Evolutionary conservation across 2,797 vertebrate species (phyloP).

Genomic region (Anabas testudineus): DNA sequence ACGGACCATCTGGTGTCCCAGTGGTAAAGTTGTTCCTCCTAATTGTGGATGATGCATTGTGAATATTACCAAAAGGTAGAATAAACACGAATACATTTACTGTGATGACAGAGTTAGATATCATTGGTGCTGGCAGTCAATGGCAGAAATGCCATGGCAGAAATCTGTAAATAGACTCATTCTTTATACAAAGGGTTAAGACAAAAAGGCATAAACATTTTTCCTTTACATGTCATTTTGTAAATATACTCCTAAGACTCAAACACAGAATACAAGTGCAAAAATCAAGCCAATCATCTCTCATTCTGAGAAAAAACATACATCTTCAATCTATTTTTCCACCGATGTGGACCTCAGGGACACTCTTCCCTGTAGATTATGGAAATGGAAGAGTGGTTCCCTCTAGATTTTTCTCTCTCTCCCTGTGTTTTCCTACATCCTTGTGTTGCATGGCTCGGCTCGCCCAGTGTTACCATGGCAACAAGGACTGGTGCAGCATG

Average conservation of each 20-base stretch:
- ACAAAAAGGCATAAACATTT: background rate
- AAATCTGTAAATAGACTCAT: background rate
- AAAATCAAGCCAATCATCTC: constrained; percentile 10
- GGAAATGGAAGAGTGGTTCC: constrained; percentile 71
- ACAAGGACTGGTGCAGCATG: constrained; percentile 69
- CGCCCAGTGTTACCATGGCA: constrained; percentile 82
- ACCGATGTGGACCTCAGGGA: constrained; percentile 38
- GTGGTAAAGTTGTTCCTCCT: background rate
- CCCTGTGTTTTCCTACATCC: constrained; percentile 54
- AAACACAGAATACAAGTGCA: constrained; percentile 18
- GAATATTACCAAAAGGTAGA: background rate
- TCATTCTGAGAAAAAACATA: constrained; percentile 17
- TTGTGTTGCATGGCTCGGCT: constrained; percentile 67
- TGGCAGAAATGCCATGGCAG: background rate
- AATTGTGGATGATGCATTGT: background rate
- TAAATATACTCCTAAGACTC: constrained; percentile 1
- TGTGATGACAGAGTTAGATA: background rate
- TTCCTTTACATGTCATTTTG: background rate
- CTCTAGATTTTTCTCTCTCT: constrained; percentile 45
- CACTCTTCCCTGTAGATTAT: constrained; percentile 61
- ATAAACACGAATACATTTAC: background rate
- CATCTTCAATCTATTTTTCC: constrained; percentile 51
- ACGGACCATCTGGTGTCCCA: constrained; percentile 12
- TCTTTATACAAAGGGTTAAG: background rate
- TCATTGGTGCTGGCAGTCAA: background rate